Conservation (phyloP, 2,888 invertebrate species). For the Formica aserva region DNA sequence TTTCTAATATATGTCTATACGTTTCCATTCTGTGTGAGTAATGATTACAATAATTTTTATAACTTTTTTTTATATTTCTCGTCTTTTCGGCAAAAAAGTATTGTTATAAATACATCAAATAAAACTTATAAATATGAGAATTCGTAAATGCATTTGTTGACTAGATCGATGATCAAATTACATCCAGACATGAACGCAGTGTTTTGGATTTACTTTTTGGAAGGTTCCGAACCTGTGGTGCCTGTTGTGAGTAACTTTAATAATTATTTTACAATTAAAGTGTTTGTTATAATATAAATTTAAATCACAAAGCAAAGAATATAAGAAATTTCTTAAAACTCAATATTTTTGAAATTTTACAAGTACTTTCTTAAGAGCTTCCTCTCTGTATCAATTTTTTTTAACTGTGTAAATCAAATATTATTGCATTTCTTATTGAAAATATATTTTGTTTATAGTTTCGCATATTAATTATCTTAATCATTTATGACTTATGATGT, state of each 20-base stretch:
- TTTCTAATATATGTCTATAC: background rate
- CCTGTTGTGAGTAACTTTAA: constrained; percentile 78
- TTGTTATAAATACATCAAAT: background rate
- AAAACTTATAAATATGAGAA: background rate
- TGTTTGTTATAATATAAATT: background rate
- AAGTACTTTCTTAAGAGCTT: background rate
- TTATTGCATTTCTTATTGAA: background rate
- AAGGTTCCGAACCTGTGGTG: constrained; percentile 79
- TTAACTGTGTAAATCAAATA: background rate
- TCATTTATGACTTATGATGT: background rate
- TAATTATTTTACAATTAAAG: background rate
- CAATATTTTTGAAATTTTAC: background rate
- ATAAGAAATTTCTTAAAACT: background rate
- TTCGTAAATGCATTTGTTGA: constrained; percentile 9
- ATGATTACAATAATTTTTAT: background rate
- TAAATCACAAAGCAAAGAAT: background rate
- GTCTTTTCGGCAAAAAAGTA: background rate
- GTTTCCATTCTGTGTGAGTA: background rate
- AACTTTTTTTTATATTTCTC: background rate
- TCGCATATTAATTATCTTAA: background rate
- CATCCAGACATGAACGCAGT: constrained; percentile 73
- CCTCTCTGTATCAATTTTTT: no score
- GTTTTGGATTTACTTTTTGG: constrained; percentile 80
- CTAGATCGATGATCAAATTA: constrained; percentile 36
- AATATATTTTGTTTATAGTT: background rate